Base-by-base conservation (phyloP, 2,888 invertebrate species). In the Gnatocerus cornutus region DNA sequence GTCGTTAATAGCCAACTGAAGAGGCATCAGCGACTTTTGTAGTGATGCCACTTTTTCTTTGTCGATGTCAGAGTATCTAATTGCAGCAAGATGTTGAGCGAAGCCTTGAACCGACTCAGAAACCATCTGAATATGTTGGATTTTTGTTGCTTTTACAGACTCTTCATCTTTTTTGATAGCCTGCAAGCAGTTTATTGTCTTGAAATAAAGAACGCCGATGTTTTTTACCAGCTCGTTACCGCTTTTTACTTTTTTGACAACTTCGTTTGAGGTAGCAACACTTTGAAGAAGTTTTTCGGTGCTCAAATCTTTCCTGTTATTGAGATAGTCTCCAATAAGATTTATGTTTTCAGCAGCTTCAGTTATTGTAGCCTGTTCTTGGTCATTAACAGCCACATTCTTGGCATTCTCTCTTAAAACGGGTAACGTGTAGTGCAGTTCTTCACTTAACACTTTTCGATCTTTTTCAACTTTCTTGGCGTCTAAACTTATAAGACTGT, bases 1-100 rank as follows among this genome's bases (percentile, higher is more conserved):
- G 73, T 84, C 84, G 45, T 83, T 82, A 0, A 82, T 73, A 1
- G 78, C 74, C 52, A 78, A 83, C 77, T 85, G 84, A n/a, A 85
- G 58, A 1, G 77, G 74, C 69, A 81, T 78, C 9, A 84, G 72
- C 7, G 79, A 77, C 64, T 81, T 81, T 72, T 85, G 84, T 0
- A 84, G 70, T 7, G 77, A 69, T 16, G 79, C 67, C 5, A 83
- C 73, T 30, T 74, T 68, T 9, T 76, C 69, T 65, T 78, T 79
- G 48, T 81, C 73, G 1, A 83, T 75, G 41, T 73, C 74, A 52
- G 76, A 71, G 64, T 78, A 80, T 76, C 80, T 83, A 6, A 84
- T 80, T 5, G 77, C 69, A 6, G 83, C 82, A n/a, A 84, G 69
- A 55, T 77, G 79, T 77, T 78, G 80, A 0, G 80, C 75, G 8